Evolutionary conservation across 2,888 invertebrate genomes (phyloP), one percentile per base, ranked within the genome.

Genomic region (Peribatodes rhomboidaria): DNA sequence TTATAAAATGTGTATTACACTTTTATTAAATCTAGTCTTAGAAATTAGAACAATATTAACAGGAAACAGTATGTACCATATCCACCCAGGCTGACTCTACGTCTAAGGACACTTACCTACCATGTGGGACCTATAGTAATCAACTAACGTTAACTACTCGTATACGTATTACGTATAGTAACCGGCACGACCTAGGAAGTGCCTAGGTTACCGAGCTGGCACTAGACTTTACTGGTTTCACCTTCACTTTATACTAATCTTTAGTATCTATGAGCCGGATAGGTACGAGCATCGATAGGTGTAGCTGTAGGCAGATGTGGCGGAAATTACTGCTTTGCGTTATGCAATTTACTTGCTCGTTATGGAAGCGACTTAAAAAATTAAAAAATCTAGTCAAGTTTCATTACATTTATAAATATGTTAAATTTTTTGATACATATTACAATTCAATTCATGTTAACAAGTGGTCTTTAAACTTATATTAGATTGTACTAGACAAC

Each of bases 151-250:
- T n/a, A n/a, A n/a, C n/a, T n/a, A n/a, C n/a, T n/a, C n/a, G n/a
- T n/a, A n/a, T n/a, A n/a, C n/a, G n/a, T n/a, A n/a, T n/a, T n/a
- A 37, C 22, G 22, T 53, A 14, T 39, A 53, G 49, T 41, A 41
- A 47, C 49, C 13, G 41, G 73, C 73, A 73, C 61, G 55, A 72
- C 55, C 55, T 68, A 73, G 79, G 80, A 80, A 78, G 72, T 73
- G 47, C 50, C 57, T 73, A 67, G 61, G 56, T 60, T 64, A 77
- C 70, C 62, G 64, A 68, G 67, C 65, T 71, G 64, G 69, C 60
- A 72, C 72, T 60, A 69, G 72, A 62, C 41, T 49, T 20, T 33
- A 66, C 67, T 64, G 59, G 60, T 37, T 44, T 66, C 55, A 66
- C 59, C 66, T 57, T 58, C 61, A 46, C 55, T 44, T 61, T 37